A percentile compares a stretch with the other conserved stretches of the same genome.
Evolutionary conservation across 2,888 invertebrate genomes (phyloP).

Genomic region (Agrilus biguttatus): DNA sequence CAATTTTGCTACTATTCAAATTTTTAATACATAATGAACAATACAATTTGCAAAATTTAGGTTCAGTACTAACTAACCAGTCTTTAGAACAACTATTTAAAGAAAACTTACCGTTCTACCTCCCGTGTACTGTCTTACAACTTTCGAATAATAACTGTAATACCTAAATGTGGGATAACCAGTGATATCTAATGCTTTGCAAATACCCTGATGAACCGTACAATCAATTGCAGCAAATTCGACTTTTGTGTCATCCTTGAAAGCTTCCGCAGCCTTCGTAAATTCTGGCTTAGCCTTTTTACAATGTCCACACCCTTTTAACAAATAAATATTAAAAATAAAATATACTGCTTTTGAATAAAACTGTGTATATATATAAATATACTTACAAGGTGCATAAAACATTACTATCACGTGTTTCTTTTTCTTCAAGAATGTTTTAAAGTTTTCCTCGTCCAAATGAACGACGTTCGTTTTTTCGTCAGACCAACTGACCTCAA

Average conservation of each 20-base stretch:
- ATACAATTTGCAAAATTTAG: too few relatives aligned
- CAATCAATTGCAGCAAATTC: constrained; percentile 77
- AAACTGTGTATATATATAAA: constrained; percentile 1
- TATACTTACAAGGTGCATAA: constrained; percentile 76
- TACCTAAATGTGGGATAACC: constrained; percentile 83
- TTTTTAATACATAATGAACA: too few relatives aligned
- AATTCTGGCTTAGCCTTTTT: constrained; percentile 77
- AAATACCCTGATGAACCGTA: constrained; percentile 43
- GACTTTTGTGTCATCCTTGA: constrained; percentile 63
- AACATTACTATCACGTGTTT: constrained; percentile 83
- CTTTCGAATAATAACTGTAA: constrained; percentile 67
- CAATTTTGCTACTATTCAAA: too few relatives aligned
- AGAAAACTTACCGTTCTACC: constrained; percentile 48
- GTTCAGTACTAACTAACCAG: too few relatives aligned
- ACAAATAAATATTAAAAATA: neutral
- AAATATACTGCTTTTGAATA: neutral
- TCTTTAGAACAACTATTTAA: neutral
- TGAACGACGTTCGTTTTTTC: constrained; percentile 63
- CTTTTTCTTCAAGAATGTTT: constrained; percentile 62
- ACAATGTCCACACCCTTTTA: constrained; percentile 80
- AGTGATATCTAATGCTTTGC: constrained; percentile 53
- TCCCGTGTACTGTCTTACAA: constrained; percentile 52
- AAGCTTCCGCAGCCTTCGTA: constrained; percentile 55
- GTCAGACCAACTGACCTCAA: constrained; percentile 68
- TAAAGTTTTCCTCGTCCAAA: constrained; percentile 57